phyloP scores from a whole-genome alignment of 2,113 vertebrate genomes.

The Emydocephalus ijimae region DNA sequence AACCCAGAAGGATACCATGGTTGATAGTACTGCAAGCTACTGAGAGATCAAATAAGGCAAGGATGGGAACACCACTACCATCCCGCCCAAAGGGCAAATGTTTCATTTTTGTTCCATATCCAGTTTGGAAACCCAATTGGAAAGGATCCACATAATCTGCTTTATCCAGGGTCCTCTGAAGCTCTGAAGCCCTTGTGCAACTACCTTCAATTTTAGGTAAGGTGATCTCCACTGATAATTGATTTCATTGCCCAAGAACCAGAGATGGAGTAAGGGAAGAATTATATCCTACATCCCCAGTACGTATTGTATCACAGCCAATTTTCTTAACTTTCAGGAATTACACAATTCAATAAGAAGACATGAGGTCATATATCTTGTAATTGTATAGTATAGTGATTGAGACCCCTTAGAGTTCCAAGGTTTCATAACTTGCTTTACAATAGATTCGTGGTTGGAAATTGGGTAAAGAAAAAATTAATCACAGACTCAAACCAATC shows the following conservation, averaged over 20 bases:
- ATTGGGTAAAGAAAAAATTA: not conserved
- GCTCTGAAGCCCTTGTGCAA: not conserved
- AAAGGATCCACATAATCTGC: not conserved
- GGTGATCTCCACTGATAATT: constrained; percentile 35
- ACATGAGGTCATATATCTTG: constrained; percentile 19
- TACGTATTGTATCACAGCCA: constrained; percentile 6
- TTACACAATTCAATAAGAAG: constrained; percentile 22
- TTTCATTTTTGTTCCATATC: not conserved
- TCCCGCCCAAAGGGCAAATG: not conserved
- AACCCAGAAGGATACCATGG: not conserved
- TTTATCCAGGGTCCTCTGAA: not conserved
- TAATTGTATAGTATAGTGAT: constrained; percentile 20
- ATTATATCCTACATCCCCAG: not conserved
- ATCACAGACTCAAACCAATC: constrained; percentile 18
- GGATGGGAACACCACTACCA: not conserved
- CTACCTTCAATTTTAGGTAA: not conserved
- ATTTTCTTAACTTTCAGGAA: constrained; percentile 25
- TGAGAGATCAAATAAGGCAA: not conserved
- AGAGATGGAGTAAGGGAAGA: not conserved
- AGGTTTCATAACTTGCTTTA: constrained; percentile 25
- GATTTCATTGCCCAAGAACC: constrained; percentile 16
- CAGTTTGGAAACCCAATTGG: not conserved
- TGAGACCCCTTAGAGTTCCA: constrained; percentile 20
- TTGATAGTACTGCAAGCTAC: not conserved
- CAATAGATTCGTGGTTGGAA: constrained; percentile 11